A percentile compares a stretch with the other conserved stretches of the same genome.
Conservation (phyloP, 2,113 vertebrate species). For the Mus pahari region DNA sequence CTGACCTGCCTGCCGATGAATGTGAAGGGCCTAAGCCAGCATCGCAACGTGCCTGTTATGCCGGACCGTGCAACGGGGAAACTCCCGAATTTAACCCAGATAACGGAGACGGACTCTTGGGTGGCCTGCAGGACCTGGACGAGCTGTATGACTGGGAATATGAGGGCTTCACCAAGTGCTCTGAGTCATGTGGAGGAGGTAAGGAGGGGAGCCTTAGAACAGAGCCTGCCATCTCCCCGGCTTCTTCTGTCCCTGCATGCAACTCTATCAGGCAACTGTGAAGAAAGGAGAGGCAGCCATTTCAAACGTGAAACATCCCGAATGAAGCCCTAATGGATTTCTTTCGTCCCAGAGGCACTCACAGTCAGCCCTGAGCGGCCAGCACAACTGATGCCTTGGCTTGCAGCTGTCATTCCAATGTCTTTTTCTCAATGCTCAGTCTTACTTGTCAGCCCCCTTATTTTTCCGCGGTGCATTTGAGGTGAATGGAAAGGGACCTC, state of each 20-base stretch:
- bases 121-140: slow-evolving; percentile 85
- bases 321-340: slow-evolving; percentile 26
- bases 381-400: background rate
- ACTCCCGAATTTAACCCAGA: slow-evolving; percentile 76
- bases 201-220: slow-evolving; percentile 61
- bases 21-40: slow-evolving; percentile 93
- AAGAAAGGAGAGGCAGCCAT: background rate
- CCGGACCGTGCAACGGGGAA: slow-evolving; percentile 89
- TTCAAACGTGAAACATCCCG: slow-evolving; percentile 20
- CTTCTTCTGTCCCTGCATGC: background rate
- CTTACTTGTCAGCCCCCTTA: background rate
- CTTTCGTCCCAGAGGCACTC: slow-evolving; percentile 8
- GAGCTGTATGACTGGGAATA: slow-evolving; percentile 97
- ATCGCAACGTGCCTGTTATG: slow-evolving; percentile 91
- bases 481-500: slow-evolving; percentile 9
- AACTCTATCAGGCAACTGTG: background rate
- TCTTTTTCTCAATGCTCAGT: background rate
- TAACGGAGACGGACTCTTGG: slow-evolving; percentile 77
- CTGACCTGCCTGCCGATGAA: slow-evolving; percentile 94
- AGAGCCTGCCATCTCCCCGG: background rate
- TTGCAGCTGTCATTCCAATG: slow-evolving; percentile 62
- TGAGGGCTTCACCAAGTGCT: slow-evolving; percentile 95
- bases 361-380: slow-evolving; percentile 43
- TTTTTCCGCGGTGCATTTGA: slow-evolving; percentile 28
- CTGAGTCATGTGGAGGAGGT: slow-evolving; percentile 96